Evolutionary conservation across 2,797 vertebrate species (phyloP), one percentile per base, ranked within the genome.

Genomic region (Epinephelus malabaricus): DNA sequence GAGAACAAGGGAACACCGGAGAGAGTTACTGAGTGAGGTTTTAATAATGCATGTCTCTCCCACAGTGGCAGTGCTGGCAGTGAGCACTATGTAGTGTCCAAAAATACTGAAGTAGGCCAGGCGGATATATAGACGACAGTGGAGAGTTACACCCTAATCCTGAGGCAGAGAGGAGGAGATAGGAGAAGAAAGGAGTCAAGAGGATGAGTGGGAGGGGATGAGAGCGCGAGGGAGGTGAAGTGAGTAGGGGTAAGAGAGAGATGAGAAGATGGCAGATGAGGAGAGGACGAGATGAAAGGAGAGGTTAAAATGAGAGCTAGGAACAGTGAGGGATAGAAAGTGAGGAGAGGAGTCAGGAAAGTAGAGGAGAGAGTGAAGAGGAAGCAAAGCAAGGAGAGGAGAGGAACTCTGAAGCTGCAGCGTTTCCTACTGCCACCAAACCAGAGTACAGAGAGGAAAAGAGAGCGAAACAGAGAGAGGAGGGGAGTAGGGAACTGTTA

Each of bases 71-170:
- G 67, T 14, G 71, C 72, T 81, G 60, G 68, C 76, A 89, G 66
- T 73, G 70, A 87, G 71, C 56, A 69, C 65, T 38, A 50, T 80
- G 73, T 66, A 30, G 70, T 69, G 90, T 89, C 85, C 88, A 86
- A 90, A 94, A 89, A 91, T 91, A 92, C 83, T 87, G 63, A 92
- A 93, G 86, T 90, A 88, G 92, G 90, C 83, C 91, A 90, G 79
- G 61, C 50, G 14, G 83, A 86, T 82, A 70, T 43, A 77, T 46
- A 81, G 78, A 84, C 50, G 53, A 76, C 86, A 67, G 70, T 1
- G 43, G 51, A 86, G 73, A 83, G 82, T 79, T 76, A 58, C 60
- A 83, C 65, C 45, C 74, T 84, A 82, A 86, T 87, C 79, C 76
- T 80, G 66, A 84, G 43, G 66, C 18, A 3, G 76, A 68, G 60